Evolutionary conservation across 2,888 invertebrate species (phyloP).

Genomic region (Cremastinae sp.): DNA sequence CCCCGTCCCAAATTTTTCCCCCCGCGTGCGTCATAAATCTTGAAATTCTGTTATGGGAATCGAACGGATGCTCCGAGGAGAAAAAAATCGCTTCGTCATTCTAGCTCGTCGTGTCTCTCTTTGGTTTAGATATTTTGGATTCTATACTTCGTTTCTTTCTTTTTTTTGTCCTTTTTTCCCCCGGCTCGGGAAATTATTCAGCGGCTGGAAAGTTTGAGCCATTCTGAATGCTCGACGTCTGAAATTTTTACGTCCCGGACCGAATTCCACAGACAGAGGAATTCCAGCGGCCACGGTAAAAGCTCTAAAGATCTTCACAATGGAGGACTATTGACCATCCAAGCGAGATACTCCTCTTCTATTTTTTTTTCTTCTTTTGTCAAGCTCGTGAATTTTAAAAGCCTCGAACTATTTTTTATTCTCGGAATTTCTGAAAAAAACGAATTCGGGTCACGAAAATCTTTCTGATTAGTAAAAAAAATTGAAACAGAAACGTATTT

Average conservation of each 20-base stretch:
- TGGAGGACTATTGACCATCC: conserved; percentile 6
- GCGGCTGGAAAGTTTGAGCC: conserved; percentile 21
- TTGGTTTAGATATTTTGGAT: not conserved
- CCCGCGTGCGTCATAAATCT: too few relatives aligned
- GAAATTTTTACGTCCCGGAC: conserved; percentile 34
- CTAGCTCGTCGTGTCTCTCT: too few relatives aligned
- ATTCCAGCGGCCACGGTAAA: conserved; percentile 18
- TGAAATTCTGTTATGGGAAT: too few relatives aligned
- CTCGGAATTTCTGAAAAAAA: too few relatives aligned
- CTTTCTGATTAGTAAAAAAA: too few relatives aligned
- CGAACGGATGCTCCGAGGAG: not conserved
- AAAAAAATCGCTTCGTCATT: too few relatives aligned
- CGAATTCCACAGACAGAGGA: conserved; percentile 6
- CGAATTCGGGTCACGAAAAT: too few relatives aligned
- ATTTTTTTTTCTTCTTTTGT: not conserved
- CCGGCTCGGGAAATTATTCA: conserved; percentile 39
- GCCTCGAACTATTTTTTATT: too few relatives aligned
- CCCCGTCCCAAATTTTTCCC: not conserved
- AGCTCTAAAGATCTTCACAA: conserved; percentile 10
- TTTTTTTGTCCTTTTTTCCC: not conserved
- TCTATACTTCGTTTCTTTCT: not conserved
- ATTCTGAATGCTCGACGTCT: conserved; percentile 16
- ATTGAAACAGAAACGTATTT: too few relatives aligned
- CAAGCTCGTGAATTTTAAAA: too few relatives aligned
- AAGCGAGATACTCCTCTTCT: not conserved